Evolutionary conservation across 64 coral and sea anemone species (phyloP).

Genomic region (Astreopora myriophthalma): DNA sequence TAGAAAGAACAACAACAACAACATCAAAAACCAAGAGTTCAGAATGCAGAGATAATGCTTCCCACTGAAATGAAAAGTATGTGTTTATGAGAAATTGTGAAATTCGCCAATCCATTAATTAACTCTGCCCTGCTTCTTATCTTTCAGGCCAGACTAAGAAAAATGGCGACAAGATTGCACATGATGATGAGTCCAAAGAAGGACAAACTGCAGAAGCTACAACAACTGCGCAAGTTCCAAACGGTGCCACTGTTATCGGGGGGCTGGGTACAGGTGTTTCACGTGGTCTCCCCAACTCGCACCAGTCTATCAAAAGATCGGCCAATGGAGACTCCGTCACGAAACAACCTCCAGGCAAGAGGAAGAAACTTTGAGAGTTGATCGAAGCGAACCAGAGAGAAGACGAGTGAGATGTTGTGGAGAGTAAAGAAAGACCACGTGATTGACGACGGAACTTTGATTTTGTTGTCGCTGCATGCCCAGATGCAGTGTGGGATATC

Average conservation of each 20-base stretch:
- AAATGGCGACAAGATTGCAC: not conserved
- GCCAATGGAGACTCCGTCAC: not conserved
- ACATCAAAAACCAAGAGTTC: too few species aligned
- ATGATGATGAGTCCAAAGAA: conserved; percentile 7
- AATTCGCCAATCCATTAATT: not conserved
- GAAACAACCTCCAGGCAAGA: conserved; percentile 53
- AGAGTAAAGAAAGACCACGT: too few species aligned
- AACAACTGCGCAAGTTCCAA: not conserved
- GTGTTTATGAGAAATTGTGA: too few species aligned
- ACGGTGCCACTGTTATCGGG: not conserved
- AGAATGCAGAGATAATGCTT: too few species aligned
- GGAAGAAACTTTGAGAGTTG: conserved; percentile 9
- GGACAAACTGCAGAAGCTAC: not conserved
- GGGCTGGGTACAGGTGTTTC: not conserved
- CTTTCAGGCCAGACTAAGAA: not conserved
- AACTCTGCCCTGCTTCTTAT: not conserved
- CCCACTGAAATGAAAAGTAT: too few species aligned
- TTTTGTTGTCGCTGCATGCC: too few species aligned
- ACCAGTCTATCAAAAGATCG: conserved; percentile 15
- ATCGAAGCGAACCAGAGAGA: not conserved
- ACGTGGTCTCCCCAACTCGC: not conserved
- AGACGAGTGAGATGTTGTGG: not conserved
- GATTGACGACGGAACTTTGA: too few species aligned
- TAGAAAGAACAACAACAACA: too few species aligned
- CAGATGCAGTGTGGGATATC: too few species aligned